Conservation (phyloP, 2,113 vertebrate genomes). For the Ia io region DNA sequence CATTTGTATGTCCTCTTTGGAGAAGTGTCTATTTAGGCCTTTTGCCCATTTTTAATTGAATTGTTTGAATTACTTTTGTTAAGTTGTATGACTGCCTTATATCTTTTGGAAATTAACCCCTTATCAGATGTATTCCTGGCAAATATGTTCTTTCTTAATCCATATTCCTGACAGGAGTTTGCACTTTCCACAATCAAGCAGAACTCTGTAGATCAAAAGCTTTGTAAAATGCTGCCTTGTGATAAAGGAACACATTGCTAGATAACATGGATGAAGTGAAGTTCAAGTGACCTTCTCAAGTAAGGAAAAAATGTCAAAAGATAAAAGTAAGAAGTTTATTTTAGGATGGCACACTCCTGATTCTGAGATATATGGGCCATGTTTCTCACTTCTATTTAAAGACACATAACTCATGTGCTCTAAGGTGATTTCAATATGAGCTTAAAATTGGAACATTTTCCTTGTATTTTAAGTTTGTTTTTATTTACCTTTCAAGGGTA, state of each 20-base stretch:
- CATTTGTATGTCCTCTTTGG: too few species aligned
- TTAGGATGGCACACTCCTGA: not conserved
- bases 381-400: not conserved
- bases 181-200: conserved; percentile 31
- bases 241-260: conserved; percentile 39
- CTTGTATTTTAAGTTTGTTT: not conserved
- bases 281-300: conserved; percentile 34
- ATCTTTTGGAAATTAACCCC: too few species aligned
- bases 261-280: conserved; percentile 49
- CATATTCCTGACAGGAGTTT: conserved; percentile 52
- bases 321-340: conserved; percentile 3
- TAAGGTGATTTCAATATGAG: not conserved
- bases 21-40: too few species aligned
- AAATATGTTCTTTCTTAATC: not conserved
- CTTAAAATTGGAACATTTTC: not conserved
- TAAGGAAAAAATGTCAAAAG: conserved; percentile 32
- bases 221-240: not conserved
- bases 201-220: conserved; percentile 55
- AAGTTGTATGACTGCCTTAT: too few species aligned
- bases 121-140: too few species aligned
- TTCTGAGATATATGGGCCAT: not conserved
- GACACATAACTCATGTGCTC: not conserved
- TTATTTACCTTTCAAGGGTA: not conserved
- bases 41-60: too few species aligned
- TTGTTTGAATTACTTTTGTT: too few species aligned